A percentile compares a stretch with the other conserved stretches of the same genome.
phyloP scores from a whole-genome alignment of 2,797 vertebrate genomes.

The Gadopsis marmoratus region DNA sequence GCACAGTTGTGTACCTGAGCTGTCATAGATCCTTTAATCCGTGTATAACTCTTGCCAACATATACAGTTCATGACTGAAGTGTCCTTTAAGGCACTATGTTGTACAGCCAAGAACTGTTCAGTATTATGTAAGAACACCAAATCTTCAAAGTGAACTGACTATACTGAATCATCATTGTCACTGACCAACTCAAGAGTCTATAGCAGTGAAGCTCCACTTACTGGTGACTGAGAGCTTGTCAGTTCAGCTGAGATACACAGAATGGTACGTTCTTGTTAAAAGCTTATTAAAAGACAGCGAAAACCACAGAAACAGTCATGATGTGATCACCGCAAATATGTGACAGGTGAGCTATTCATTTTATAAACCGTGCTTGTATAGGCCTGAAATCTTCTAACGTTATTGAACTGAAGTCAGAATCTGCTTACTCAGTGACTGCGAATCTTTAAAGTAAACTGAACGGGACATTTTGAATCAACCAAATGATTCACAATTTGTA shows the following conservation, averaged over 20 bases:
- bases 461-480: neutral
- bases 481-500: neutral
- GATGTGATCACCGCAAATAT: neutral
- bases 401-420: neutral
- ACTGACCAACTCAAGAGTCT: neutral
- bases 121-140: neutral
- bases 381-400: neutral
- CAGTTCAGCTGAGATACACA: neutral
- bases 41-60: neutral
- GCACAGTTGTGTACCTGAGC: slow-evolving; percentile 1
- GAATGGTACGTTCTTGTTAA: neutral
- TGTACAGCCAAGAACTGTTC: neutral
- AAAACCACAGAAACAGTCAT: neutral
- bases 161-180: neutral
- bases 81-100: neutral
- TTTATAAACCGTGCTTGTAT: neutral
- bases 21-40: neutral
- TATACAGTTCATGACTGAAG: neutral
- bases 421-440: neutral
- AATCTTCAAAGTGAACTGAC: neutral
- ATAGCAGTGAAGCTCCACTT: neutral
- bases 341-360: neutral
- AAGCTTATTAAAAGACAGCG: neutral
- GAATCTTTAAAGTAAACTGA: neutral
- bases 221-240: neutral